Evolutionary conservation across 2,888 invertebrate species (phyloP).

Genomic region (Hedya salicella): DNA sequence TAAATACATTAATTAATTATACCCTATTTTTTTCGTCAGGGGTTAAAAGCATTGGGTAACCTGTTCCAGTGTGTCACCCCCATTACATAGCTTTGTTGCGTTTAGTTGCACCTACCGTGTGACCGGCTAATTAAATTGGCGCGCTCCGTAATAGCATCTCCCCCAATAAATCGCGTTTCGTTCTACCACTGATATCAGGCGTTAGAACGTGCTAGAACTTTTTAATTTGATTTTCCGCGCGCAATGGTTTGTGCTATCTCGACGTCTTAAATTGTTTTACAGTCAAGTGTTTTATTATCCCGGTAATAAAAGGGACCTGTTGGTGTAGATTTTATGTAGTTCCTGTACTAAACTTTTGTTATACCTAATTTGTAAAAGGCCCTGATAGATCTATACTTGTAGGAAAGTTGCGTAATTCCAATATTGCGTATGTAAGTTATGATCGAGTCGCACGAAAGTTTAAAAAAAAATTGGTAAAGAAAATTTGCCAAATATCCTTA

Average conservation of each 20-base stretch:
- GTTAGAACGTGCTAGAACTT: conserved; percentile 21
- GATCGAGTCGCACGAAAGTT: too few species aligned
- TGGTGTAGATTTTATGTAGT: background rate
- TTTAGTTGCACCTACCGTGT: conserved; percentile 31
- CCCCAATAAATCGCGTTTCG: conserved; percentile 34
- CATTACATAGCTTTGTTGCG: conserved; percentile 15
- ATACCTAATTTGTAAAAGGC: too few species aligned
- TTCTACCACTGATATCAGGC: conserved; percentile 20
- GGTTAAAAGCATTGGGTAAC: too few species aligned
- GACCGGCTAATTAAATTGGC: conserved; percentile 35
- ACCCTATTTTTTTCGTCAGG: too few species aligned
- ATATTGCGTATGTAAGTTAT: too few species aligned
- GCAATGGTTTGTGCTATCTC: conserved; percentile 9
- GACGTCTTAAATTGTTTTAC: background rate
- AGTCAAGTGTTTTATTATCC: background rate
- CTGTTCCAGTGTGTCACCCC: conserved; percentile 2
- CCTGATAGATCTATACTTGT: too few species aligned
- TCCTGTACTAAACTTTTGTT: background rate
- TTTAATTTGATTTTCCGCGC: conserved; percentile 26
- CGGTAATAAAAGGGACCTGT: background rate
- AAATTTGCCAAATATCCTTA: too few species aligned
- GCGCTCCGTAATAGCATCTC: conserved; percentile 25
- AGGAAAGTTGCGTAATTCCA: too few species aligned
- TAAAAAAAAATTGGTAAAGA: too few species aligned
- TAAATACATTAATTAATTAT: too few species aligned